phyloP scores from a whole-genome alignment of 1,140 invertebrate genomes.

The Eubasilissa regina region DNA sequence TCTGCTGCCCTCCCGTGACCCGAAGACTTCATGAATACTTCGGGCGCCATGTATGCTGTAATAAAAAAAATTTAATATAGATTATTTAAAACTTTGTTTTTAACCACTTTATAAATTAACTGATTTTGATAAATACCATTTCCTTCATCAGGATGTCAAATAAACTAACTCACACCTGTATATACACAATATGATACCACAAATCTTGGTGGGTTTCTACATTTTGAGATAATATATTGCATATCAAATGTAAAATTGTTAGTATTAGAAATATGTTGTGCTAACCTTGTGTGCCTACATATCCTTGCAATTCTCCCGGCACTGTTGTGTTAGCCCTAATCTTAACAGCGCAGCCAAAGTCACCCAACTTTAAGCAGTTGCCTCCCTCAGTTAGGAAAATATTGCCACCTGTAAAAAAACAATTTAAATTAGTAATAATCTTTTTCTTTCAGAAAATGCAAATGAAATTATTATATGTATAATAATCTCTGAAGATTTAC shows the following conservation, averaged over 20 bases:
- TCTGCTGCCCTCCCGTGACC: constrained; percentile 91
- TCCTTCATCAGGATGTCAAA: too few species aligned
- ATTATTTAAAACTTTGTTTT: too few species aligned
- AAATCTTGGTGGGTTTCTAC: too few species aligned
- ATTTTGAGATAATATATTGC: too few species aligned
- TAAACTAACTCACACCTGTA: too few species aligned
- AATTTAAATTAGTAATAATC: constrained; percentile 2
- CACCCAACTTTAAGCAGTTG: constrained; percentile 89
- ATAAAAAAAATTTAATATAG: constrained; percentile 35
- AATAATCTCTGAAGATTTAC: too few species aligned
- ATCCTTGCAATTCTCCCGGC: constrained; percentile 88
- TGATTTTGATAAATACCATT: too few species aligned
- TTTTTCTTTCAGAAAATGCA: too few species aligned
- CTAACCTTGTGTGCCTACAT: constrained; percentile 88
- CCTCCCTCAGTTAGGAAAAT: constrained; percentile 90
- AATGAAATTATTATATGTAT: too few species aligned
- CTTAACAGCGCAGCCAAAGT: constrained; percentile 91
- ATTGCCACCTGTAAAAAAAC: constrained; percentile 79
- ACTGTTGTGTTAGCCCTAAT: constrained; percentile 90
- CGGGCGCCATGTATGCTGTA: constrained; percentile 91
- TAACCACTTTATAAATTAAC: too few species aligned
- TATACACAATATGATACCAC: too few species aligned
- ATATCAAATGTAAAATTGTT: neutral
- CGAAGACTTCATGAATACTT: constrained; percentile 88
- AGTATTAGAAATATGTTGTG: neutral